Conservation (phyloP, 35 echinoderm and acorn worm species). For the Amphiura filiformis region DNA sequence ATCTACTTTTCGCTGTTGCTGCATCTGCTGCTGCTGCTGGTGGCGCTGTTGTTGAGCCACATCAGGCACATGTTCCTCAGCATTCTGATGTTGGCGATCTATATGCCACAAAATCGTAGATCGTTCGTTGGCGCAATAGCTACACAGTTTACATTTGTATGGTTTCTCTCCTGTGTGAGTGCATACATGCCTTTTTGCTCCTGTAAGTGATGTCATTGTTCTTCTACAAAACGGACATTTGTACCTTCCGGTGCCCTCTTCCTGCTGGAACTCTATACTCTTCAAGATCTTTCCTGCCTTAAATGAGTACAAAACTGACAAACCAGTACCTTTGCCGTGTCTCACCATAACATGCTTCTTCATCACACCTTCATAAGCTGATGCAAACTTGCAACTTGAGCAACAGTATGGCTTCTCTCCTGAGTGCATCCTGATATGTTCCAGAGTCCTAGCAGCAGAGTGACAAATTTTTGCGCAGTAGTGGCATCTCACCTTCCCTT, state of each 20-base stretch:
- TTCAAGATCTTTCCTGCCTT: background rate
- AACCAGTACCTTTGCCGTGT: background rate
- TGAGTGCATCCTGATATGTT: background rate
- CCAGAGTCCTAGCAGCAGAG: background rate
- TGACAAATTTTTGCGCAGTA: background rate
- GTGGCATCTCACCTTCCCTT: background rate
- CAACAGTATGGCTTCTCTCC: background rate
- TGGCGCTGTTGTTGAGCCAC: background rate
- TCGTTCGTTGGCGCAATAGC: background rate
- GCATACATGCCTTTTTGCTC: background rate
- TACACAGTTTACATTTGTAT: background rate
- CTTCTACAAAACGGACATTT: background rate
- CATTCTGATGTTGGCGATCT: background rate
- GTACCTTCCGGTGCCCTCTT: background rate
- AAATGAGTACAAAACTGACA: background rate
- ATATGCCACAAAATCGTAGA: slow-evolving; percentile 2
- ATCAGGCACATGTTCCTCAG: background rate
- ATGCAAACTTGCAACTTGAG: background rate
- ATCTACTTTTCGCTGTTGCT: background rate
- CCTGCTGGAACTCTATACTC: background rate
- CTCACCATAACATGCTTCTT: slow-evolving; percentile 8
- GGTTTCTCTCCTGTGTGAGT: background rate
- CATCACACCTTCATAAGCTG: slow-evolving; percentile 1
- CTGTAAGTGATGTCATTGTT: background rate
- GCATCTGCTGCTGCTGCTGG: background rate